Conservation (phyloP, 1,140 invertebrate genomes). For the Drosophila sproati region DNA sequence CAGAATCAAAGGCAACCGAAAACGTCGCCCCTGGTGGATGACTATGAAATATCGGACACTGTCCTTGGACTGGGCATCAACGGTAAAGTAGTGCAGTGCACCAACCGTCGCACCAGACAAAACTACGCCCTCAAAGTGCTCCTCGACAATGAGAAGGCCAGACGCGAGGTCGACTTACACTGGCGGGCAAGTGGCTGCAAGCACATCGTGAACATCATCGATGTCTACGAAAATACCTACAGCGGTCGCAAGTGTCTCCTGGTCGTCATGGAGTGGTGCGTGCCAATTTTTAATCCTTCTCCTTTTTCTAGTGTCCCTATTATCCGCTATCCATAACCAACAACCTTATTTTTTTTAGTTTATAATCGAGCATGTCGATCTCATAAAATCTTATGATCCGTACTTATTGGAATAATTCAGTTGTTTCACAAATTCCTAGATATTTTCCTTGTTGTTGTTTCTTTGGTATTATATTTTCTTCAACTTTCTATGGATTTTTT, state of each 20-base stretch:
- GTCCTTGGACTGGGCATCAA: slow-evolving; percentile 99
- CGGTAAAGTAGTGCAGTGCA: slow-evolving; percentile 95
- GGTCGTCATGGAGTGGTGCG: slow-evolving; percentile 98
- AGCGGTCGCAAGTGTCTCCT: slow-evolving; percentile 95
- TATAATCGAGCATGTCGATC: too few species aligned
- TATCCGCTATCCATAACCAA: too few species aligned
- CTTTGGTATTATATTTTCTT: too few species aligned
- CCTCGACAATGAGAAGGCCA: slow-evolving; percentile 95
- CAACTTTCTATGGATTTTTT: too few species aligned
- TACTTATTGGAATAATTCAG: too few species aligned
- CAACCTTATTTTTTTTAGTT: too few species aligned
- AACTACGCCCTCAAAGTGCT: slow-evolving; percentile 97
- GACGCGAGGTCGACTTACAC: slow-evolving; percentile 97
- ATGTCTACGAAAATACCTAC: slow-evolving; percentile 98
- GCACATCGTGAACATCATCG: slow-evolving; percentile 96
- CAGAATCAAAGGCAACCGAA: slow-evolving; percentile 86
- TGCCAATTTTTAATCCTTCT: neutral
- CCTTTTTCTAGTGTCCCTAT: too few species aligned
- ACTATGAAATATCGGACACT: slow-evolving; percentile 97
- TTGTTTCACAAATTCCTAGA: too few species aligned
- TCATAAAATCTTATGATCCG: too few species aligned
- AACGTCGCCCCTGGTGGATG: slow-evolving; percentile 93
- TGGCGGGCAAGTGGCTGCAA: slow-evolving; percentile 95
- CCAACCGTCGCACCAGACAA: slow-evolving; percentile 87
- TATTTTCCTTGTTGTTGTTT: too few species aligned